Percentiles rank a stretch among this genome's conserved stretches.
phyloP scores from a whole-genome alignment of 2,888 invertebrate genomes.

The Tholera decimalis region DNA sequence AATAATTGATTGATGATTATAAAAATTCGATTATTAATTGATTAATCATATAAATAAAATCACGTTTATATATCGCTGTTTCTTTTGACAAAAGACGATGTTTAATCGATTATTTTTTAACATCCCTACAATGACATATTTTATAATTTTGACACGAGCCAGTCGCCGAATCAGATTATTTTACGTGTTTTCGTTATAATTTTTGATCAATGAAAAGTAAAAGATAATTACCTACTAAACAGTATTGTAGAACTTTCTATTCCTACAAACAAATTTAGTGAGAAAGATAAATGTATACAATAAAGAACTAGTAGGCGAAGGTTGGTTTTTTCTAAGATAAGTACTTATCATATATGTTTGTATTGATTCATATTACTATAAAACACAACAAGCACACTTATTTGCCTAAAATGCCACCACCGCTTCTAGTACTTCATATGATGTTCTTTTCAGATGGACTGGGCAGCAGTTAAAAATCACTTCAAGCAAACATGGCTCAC shows the following conservation, averaged over 20 bases:
- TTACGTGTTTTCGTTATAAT: not conserved
- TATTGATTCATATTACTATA: not conserved
- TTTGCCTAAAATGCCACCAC: too few relatives aligned
- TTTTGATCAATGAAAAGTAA: not conserved
- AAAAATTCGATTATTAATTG: too few relatives aligned
- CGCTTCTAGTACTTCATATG: not conserved
- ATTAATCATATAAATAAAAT: too few relatives aligned
- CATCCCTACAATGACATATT: conserved; percentile 24
- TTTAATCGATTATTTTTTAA: too few relatives aligned
- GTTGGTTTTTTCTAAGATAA: conserved; percentile 16
- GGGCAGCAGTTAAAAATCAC: conserved; percentile 87
- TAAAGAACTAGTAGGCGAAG: not conserved
- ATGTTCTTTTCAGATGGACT: conserved; percentile 79
- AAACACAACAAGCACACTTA: not conserved
- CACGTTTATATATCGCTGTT: too few relatives aligned
- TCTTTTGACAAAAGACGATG: too few relatives aligned
- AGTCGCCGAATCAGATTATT: not conserved
- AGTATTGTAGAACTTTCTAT: not conserved
- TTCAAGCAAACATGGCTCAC: conserved; percentile 94
- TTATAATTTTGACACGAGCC: not conserved
- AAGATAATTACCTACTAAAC: not conserved
- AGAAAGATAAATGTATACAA: not conserved
- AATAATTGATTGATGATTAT: too few relatives aligned
- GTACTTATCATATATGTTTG: not conserved
- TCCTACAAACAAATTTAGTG: not conserved